phyloP scores from a whole-genome alignment of 1,140 invertebrate species.

The Cotesia typhae region DNA sequence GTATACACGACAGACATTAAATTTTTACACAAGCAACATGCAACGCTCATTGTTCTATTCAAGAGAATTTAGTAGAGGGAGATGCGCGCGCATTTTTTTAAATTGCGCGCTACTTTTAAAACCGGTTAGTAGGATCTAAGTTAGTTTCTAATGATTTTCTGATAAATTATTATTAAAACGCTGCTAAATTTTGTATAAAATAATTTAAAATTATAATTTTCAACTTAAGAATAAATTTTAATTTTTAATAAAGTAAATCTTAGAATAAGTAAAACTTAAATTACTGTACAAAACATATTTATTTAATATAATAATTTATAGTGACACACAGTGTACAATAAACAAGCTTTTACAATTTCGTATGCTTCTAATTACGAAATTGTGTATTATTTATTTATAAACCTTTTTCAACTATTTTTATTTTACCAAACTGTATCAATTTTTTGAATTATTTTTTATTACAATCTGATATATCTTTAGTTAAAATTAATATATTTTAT shows the following conservation, averaged over 20 bases:
- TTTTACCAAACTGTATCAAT: not conserved
- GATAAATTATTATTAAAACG: no score
- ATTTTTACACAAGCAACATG: constrained; percentile 5
- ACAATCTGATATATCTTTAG: constrained; percentile 27
- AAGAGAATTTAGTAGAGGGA: no score
- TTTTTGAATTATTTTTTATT: not conserved
- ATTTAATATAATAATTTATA: constrained; percentile 58
- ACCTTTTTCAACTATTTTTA: not conserved
- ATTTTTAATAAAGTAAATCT: no score
- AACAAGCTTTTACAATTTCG: constrained; percentile 45
- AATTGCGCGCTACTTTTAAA: no score
- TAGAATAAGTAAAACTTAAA: not conserved
- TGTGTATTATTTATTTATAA: no score
- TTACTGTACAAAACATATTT: constrained; percentile 63
- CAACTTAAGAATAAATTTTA: no score
- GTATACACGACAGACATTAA: not conserved
- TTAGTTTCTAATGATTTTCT: no score
- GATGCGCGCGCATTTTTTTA: no score
- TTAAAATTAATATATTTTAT: constrained; percentile 15
- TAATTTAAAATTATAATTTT: no score
- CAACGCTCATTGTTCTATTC: no score
- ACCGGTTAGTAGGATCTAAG: not conserved
- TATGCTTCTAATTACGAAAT: constrained; percentile 6
- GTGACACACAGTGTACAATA: constrained; percentile 51
- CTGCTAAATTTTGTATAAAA: no score